Evolutionary conservation across 2,797 vertebrate genomes (phyloP), one percentile per base, ranked within the genome.

Genomic region (Phataginus tetradactyla): DNA sequence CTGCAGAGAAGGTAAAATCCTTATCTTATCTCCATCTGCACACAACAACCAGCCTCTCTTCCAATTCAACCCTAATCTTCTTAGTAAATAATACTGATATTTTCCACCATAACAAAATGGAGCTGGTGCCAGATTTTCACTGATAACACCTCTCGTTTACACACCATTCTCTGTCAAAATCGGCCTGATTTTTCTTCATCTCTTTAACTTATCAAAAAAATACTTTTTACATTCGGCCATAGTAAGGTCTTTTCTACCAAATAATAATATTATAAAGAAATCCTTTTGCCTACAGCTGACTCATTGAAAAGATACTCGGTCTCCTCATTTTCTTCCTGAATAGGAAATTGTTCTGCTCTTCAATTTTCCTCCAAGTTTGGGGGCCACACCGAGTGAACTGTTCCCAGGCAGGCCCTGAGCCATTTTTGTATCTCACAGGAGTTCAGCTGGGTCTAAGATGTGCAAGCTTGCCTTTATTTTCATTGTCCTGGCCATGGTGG

Each of bases 61-160:
- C 99, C 99, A 99, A 99, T 99, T 99, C 99, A 99, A 98, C 98
- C 99, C 99, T 99, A 99, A 99, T 99, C 99, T 99, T 99, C 99
- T 99, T 98, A 99, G 99, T 99, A 99, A 99, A 99, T 99, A 99
- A 99, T 99, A 99, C 99, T 99, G 99, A 99, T 99, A 99, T 99
- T 99, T 99, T 99, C 99, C 99, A 99, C 98, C 98, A 97, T 98
- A 99, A 99, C 98, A 98, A 99, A 99, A 99, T 99, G 98, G 98
- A 98, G 95, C 97, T 97, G 98, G 98, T 99, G 99, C 98, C 99
- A 99, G 99, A 99, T 99, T 98, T 97, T 96, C 98, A 39, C 97
- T 97, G 99, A 99, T 99, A 99, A 99, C 98, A 98, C 99, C 98
- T 98, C 98, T 99, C 98, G 98, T 99, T 99, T 99, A 99, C 99